Conservation (phyloP, 2,888 invertebrate species). For the Zhuqinia jingwanae region DNA sequence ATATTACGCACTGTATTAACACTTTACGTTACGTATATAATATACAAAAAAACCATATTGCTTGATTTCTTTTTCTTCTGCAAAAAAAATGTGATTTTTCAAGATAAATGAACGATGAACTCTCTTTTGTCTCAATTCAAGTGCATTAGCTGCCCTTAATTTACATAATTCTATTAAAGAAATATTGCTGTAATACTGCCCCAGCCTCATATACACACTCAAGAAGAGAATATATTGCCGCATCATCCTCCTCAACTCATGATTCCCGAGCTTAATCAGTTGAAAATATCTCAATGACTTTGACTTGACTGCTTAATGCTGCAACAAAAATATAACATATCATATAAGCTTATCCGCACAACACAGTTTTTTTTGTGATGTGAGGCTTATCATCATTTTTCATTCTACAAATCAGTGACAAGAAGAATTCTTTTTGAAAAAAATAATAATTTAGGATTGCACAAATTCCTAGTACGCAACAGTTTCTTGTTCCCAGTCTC, state of each 20-base stretch:
- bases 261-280: constrained; percentile 42
- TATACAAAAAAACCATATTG: no score
- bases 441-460: background rate
- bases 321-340: constrained; percentile 10
- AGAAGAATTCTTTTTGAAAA: constrained; percentile 4
- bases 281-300: constrained; percentile 24
- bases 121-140: constrained; percentile 52
- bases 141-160: constrained; percentile 65
- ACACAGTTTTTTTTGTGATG: background rate
- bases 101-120: constrained; percentile 59
- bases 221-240: constrained; percentile 38
- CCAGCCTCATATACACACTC: background rate
- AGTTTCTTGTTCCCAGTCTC: constrained; percentile 55
- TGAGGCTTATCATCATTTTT: constrained; percentile 47
- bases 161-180: constrained; percentile 50
- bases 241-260: constrained; percentile 42
- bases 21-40: no score
- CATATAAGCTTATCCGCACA: background rate
- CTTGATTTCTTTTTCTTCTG: background rate
- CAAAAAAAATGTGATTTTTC: constrained; percentile 14
- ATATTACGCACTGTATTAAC: no score
- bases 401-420: constrained; percentile 29
- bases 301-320: background rate
- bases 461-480: constrained; percentile 61
- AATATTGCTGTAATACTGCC: no score